Percentiles rank a stretch among this genome's conserved stretches.
phyloP scores from a whole-genome alignment of 2,888 invertebrate genomes.

The Orthosia gracilis region DNA sequence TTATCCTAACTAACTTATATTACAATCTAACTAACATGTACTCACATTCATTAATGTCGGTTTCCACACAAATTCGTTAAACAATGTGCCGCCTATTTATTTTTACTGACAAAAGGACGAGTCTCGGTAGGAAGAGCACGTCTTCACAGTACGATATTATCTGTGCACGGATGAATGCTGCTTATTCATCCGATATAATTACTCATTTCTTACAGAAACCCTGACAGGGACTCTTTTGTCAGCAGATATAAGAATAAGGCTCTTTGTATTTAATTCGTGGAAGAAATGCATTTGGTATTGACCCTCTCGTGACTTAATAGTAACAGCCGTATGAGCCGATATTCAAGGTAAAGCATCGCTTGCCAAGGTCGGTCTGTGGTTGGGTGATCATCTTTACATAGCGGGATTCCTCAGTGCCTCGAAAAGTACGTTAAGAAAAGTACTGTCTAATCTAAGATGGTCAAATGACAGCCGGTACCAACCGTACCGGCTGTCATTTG shows the following conservation, averaged over 20 bases:
- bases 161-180: conserved; percentile 52
- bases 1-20: not conserved
- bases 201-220: conserved; percentile 52
- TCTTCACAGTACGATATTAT: conserved; percentile 32
- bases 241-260: conserved; percentile 28
- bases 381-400: too few relatives aligned
- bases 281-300: not conserved
- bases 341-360: too few relatives aligned
- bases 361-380: too few relatives aligned
- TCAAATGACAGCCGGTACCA: too few relatives aligned
- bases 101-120: conserved; percentile 14
- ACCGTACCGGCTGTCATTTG: too few relatives aligned
- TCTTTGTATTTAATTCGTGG: not conserved
- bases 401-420: too few relatives aligned
- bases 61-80: not conserved
- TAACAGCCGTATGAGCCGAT: too few relatives aligned
- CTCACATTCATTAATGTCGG: not conserved
- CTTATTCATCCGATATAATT: conserved; percentile 48
- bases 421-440: too few relatives aligned
- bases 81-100: conserved; percentile 27
- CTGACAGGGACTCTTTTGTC: conserved; percentile 39
- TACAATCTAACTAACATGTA: not conserved
- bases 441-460: too few relatives aligned
- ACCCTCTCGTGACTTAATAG: not conserved
- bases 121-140: conserved; percentile 27